Conservation (phyloP, 64 coral and sea anemone species). For the Pachyseris speciosa region DNA sequence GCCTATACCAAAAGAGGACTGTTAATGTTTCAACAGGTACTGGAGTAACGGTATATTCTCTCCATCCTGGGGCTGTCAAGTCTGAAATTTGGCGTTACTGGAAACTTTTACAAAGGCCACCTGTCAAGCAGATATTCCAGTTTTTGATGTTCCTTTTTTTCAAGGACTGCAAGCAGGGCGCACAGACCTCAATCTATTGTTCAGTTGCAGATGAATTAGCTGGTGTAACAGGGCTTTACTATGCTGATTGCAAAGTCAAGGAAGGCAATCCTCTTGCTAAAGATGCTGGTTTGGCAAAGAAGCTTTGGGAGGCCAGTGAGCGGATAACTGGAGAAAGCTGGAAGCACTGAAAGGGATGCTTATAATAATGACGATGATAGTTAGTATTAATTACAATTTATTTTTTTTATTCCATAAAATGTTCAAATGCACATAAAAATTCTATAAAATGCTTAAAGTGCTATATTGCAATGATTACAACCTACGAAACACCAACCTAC, state of each 20-base stretch:
- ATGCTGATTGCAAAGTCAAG: constrained; percentile 29
- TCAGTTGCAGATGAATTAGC: constrained; percentile 32
- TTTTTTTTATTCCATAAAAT: too few species aligned
- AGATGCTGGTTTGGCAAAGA: constrained; percentile 36
- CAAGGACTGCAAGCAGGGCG: constrained; percentile 52
- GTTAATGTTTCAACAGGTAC: background rate
- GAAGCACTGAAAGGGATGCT: background rate
- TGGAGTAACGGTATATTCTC: constrained; percentile 41
- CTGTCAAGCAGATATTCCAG: background rate
- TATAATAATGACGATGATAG: too few species aligned
- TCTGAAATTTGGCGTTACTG: constrained; percentile 34
- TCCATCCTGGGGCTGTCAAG: constrained; percentile 51
- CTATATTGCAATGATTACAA: too few species aligned
- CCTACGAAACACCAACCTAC: too few species aligned
- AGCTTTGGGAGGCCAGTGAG: constrained; percentile 54
- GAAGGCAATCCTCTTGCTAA: background rate
- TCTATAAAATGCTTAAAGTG: too few species aligned
- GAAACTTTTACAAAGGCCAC: background rate
- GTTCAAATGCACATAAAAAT: too few species aligned
- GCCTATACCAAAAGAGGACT: background rate
- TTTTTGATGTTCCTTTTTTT: background rate
- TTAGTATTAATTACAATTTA: too few species aligned
- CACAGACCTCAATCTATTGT: constrained; percentile 62
- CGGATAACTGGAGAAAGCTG: constrained; percentile 39
- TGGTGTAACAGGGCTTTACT: constrained; percentile 40